Evolutionary conservation across 53 echinoderm and acorn worm genomes (phyloP).

Genomic region (Holothuria scabra): DNA sequence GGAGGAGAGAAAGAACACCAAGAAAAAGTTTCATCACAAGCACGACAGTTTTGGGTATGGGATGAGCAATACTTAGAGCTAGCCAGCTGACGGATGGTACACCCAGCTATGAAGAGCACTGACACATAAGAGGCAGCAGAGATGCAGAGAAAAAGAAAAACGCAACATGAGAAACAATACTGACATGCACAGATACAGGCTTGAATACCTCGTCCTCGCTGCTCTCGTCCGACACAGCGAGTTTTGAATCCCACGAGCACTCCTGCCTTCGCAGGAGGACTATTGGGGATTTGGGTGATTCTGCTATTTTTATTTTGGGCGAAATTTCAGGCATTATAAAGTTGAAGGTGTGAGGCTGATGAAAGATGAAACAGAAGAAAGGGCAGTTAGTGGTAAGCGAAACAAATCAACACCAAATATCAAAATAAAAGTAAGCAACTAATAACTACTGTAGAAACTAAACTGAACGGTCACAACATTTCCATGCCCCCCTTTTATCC

Average conservation of each 20-base stretch:
- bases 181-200: conserved; percentile 28
- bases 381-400: too few relatives aligned
- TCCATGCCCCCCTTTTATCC: too few relatives aligned
- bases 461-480: too few relatives aligned
- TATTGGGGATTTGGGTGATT: conserved; percentile 68
- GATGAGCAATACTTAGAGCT: background rate
- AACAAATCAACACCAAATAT: too few relatives aligned
- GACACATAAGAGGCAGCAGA: too few relatives aligned
- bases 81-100: background rate
- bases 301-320: conserved; percentile 48
- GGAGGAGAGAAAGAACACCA: background rate
- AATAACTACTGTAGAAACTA: too few relatives aligned
- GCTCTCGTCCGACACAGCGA: conserved; percentile 17
- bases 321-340: conserved; percentile 44
- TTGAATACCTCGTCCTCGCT: conserved; percentile 1
- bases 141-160: too few relatives aligned
- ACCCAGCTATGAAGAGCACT: background rate
- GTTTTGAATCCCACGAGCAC: conserved; percentile 34
- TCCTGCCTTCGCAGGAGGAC: conserved; percentile 65
- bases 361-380: conserved; percentile 21
- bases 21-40: too few relatives aligned
- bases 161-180: too few relatives aligned
- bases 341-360: conserved; percentile 30
- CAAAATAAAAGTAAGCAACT: too few relatives aligned
- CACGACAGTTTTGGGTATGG: too few relatives aligned